These are phyloP conservation scores for Aspidiotus destructor DNA, from an alignment of 2,888 invertebrate species.

Conservation along the genomic window DNA sequence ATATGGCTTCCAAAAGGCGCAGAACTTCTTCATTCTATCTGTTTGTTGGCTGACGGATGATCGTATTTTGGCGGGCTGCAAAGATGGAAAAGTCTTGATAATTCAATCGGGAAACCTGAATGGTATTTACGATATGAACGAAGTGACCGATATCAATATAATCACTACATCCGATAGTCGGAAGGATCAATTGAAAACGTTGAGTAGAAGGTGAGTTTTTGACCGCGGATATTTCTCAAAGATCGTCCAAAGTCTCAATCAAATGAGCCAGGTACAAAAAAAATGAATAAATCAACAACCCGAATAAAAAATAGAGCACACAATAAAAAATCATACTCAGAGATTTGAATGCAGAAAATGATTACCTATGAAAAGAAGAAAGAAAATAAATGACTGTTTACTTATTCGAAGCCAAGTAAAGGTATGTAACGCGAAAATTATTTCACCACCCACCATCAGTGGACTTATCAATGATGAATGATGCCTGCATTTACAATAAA, in stretches of 20 bases:
- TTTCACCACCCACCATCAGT: too few species aligned
- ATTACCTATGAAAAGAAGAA: too few species aligned
- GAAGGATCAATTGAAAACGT: conserved; percentile 17
- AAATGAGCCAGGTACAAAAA: neutral
- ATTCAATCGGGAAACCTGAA: conserved; percentile 79
- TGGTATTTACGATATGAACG: conserved; percentile 51
- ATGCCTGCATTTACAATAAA: too few species aligned
- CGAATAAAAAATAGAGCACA: neutral
- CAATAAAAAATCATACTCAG: neutral
- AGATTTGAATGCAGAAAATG: too few species aligned
- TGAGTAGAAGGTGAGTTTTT: conserved; percentile 14
- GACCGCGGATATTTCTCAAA: too few species aligned
- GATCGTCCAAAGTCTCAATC: neutral
- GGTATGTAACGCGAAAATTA: too few species aligned
- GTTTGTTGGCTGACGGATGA: conserved; percentile 77
- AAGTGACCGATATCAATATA: conserved; percentile 22
- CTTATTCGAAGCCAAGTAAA: too few species aligned
- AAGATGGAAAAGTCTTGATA: conserved; percentile 62
- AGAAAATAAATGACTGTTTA: too few species aligned
- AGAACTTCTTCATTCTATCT: conserved; percentile 61
- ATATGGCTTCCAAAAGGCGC: conserved; percentile 74
- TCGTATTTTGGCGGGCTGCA: conserved; percentile 70
- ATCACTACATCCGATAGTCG: conserved; percentile 13
- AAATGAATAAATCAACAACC: neutral
- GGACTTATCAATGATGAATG: too few species aligned